Conservation (phyloP, 2,113 vertebrate genomes). For the Oophaga pumilio region DNA sequence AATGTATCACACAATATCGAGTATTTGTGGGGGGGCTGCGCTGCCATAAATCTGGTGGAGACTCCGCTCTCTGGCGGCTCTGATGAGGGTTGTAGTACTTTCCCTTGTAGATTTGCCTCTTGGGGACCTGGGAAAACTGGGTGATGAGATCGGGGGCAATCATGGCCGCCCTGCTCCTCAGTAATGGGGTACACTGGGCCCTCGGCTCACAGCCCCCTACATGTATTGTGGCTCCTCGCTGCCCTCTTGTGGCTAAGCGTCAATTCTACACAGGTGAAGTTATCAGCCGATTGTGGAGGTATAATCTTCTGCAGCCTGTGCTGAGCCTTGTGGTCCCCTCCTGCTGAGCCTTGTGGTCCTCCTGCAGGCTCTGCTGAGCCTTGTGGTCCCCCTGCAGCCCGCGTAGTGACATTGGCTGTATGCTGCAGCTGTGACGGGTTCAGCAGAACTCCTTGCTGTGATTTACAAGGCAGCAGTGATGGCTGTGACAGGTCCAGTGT, state of each 20-base stretch:
- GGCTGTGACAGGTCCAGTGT: neutral
- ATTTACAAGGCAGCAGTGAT: slow-evolving; percentile 37
- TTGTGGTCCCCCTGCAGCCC: neutral
- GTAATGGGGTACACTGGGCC: neutral
- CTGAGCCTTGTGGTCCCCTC: neutral
- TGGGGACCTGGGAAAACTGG: neutral
- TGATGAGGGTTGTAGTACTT: neutral
- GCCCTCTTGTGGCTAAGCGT: slow-evolving; percentile 9
- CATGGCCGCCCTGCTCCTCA: too few species aligned
- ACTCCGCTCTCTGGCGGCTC: neutral
- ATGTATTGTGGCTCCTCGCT: neutral
- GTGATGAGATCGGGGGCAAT: neutral
- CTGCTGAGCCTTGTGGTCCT: neutral
- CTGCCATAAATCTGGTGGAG: neutral
- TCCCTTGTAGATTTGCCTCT: neutral
- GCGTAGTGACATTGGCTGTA: neutral
- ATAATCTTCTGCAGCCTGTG: neutral
- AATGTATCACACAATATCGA: neutral
- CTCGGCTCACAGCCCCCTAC: too few species aligned
- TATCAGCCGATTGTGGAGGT: neutral
- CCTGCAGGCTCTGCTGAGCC: neutral
- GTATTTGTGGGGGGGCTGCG: neutral
- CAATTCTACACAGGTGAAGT: neutral
- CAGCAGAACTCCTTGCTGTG: neutral
- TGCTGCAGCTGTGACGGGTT: neutral